A percentile compares a stretch with the other conserved stretches of the same genome.
Conservation (phyloP, 1,140 invertebrate species). For the Sycophaga agraensis region DNA sequence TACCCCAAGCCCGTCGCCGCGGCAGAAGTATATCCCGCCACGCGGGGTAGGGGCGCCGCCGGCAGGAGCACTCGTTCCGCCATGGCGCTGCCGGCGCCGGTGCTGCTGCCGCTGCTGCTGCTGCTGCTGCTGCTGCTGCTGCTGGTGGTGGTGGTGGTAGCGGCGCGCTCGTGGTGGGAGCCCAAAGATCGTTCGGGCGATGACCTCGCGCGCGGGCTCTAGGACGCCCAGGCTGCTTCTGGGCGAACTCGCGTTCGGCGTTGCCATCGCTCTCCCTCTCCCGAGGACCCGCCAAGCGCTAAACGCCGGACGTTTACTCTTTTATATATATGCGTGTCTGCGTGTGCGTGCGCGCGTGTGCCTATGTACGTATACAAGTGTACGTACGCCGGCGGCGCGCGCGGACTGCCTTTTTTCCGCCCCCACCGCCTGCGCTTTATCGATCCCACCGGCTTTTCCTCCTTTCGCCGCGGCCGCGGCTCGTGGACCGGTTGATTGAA, state of each 20-base stretch:
- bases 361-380: too few species aligned
- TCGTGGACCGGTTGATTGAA: too few species aligned
- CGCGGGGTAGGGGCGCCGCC: conserved; percentile 3
- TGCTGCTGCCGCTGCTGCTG: conserved; percentile 15
- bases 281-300: background rate
- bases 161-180: conserved; percentile 39
- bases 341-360: too few species aligned
- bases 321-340: conserved; percentile 14
- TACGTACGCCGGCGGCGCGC: too few species aligned
- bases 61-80: too few species aligned
- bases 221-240: conserved; percentile 33
- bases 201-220: conserved; percentile 42
- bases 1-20: conserved; percentile 9
- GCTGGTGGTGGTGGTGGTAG: conserved; percentile 36
- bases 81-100: conserved; percentile 33
- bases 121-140: too few species aligned
- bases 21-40: background rate
- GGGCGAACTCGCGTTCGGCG: conserved; percentile 20
- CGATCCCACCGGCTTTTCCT: too few species aligned
- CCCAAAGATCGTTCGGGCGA: conserved; percentile 54
- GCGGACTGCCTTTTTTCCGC: background rate
- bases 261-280: conserved; percentile 24
- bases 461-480: too few species aligned
- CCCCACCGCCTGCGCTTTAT: conserved; percentile 9
- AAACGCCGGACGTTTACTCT: conserved; percentile 16